Evolutionary conservation across 2,797 vertebrate genomes (phyloP).

Genomic region (Xyrichtys novacula): DNA sequence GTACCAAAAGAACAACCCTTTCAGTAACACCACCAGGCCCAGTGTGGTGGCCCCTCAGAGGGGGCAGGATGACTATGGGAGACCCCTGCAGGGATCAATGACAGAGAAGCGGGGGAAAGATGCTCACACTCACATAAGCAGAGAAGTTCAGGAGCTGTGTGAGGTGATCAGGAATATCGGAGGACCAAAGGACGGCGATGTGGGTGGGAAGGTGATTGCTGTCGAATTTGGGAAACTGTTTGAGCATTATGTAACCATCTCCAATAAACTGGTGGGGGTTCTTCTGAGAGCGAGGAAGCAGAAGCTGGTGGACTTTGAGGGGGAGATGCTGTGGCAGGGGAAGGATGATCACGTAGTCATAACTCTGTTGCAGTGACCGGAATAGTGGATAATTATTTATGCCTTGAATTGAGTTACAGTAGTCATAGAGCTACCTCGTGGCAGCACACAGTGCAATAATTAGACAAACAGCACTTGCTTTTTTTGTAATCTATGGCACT

Average conservation of each 20-base stretch:
- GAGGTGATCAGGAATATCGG: conserved; percentile 86
- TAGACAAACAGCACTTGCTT: too few species aligned
- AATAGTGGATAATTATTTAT: conserved; percentile 7
- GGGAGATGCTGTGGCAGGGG: conserved; percentile 96
- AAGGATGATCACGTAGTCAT: conserved; percentile 89
- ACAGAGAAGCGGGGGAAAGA: conserved; percentile 91
- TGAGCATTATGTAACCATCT: conserved; percentile 91
- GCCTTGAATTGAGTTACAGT: conserved; percentile 12
- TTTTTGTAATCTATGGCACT: too few species aligned
- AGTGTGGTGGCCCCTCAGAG: conserved; percentile 58
- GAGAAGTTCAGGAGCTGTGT: conserved; percentile 89
- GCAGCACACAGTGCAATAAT: background rate
- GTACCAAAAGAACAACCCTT: conserved; percentile 91
- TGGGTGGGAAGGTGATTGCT: conserved; percentile 51
- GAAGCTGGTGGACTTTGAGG: conserved; percentile 89
- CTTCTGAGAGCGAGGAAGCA: conserved; percentile 91
- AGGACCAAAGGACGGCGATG: conserved; percentile 63
- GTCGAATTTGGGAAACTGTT: conserved; percentile 90
- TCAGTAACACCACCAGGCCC: conserved; percentile 78
- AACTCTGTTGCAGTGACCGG: conserved; percentile 81
- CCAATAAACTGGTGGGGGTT: conserved; percentile 92
- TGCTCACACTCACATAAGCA: conserved; percentile 86
- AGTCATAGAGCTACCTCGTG: conserved; percentile 5
- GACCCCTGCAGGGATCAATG: conserved; percentile 87
- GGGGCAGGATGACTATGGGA: conserved; percentile 86